Evolutionary conservation across 2,888 invertebrate genomes (phyloP), one percentile per base, ranked within the genome.

Genomic region (Chromoteleia sp.): DNA sequence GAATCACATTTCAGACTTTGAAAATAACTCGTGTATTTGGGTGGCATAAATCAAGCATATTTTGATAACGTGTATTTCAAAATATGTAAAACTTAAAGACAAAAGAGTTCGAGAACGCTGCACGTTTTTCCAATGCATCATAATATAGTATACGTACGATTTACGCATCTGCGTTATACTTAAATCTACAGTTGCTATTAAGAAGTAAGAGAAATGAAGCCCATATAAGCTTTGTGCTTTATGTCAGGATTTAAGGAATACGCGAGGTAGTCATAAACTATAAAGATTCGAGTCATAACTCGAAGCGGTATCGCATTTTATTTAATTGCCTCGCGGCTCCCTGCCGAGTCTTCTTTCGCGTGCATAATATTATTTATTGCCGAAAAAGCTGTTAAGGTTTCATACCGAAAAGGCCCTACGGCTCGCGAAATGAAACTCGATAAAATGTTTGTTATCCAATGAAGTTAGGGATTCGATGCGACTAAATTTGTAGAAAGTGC

Each of bases 331-430:
- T 85, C 83, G 85, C 86, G 86, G 86, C 86, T 84, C 86, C 84
- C 84, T 81, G 81, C 73, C 80, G 80, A 59, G 80, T 71, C 79
- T 81, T 79, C 79, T 82, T 84, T 84, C 84, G 87, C 88, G 87
- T 90, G 91, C 90, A 91, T 91, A 91, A 91, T 90, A 91, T 91
- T 91, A 91, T 91, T 91, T 91, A 91, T 91, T 91, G 87, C 90
- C 88, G 83, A 90, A 90, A 89, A 87, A 88, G 90, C 89, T 89
- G 89, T 91, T 91, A 91, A 90, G 89, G 82, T 91, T 91, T 90
- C 90, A 89, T 88, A 88, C 86, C 87, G 70, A 86, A 84, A 83
- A 84, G 81, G 84, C 84, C 84, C 86, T 87, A 85, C 87, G 84
- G 86, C 86, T 89, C 87, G 86, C 87, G 86, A 89, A 91, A 91